phyloP scores from a whole-genome alignment of 2,888 invertebrate genomes.

The Drosophila niveifrons region DNA sequence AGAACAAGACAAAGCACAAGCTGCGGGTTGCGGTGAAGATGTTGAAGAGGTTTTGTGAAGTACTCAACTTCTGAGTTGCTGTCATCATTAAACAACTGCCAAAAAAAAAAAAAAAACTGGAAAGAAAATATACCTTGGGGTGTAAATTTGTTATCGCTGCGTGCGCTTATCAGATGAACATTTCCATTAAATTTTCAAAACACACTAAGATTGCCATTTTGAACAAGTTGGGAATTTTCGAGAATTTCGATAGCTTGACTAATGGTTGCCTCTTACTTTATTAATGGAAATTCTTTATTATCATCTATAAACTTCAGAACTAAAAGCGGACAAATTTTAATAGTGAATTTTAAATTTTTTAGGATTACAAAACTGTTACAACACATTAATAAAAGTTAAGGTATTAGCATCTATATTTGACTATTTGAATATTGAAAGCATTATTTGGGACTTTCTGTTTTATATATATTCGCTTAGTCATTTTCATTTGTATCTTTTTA shows the following conservation, averaged over 20 bases:
- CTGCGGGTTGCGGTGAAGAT: not conserved
- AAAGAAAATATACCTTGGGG: slow-evolving; percentile 5
- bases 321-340: no score
- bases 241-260: not conserved
- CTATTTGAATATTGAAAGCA: no score
- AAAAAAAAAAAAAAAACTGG: slow-evolving; percentile 53
- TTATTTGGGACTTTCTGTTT: no score
- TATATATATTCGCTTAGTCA: not conserved
- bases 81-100: slow-evolving; percentile 55
- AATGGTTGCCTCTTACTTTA: not conserved
- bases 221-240: slow-evolving; percentile 7
- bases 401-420: no score
- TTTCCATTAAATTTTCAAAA: slow-evolving; percentile 43
- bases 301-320: no score
- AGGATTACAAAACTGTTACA: no score
- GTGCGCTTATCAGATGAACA: slow-evolving; percentile 53
- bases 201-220: slow-evolving; percentile 23
- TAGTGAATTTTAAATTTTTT: no score
- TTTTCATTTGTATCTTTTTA: not conserved
- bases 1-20: slow-evolving; percentile 7
- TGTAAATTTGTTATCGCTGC: slow-evolving; percentile 45
- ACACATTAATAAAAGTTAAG: no score
- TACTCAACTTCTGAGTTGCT: slow-evolving; percentile 13
- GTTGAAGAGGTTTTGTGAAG: not conserved
- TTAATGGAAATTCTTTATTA: no score